phyloP scores from a whole-genome alignment of 1,140 invertebrate genomes.

The Teleopsis dalmanni region DNA sequence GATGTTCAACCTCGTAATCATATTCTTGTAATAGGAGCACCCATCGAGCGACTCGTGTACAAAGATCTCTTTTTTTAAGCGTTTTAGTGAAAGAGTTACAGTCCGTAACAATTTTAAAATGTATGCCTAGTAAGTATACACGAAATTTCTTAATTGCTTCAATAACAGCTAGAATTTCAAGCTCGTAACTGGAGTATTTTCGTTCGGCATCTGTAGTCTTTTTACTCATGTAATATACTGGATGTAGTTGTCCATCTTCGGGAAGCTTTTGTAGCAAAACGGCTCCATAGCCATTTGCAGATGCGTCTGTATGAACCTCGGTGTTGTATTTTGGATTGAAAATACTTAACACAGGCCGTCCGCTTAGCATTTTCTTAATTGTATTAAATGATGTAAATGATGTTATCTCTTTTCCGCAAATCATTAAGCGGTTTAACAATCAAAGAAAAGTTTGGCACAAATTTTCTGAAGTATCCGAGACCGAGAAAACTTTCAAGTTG shows the following conservation, averaged over 20 bases:
- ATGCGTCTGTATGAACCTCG: conserved; percentile 25
- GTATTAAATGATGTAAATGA: conserved; percentile 25
- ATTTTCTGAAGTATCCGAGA: conserved; percentile 34
- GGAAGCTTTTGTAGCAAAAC: conserved; percentile 2
- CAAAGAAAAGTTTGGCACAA: conserved; percentile 23
- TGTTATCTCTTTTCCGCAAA: conserved; percentile 14
- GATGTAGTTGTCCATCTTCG: conserved; percentile 16
- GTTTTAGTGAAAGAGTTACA: conserved; percentile 14
- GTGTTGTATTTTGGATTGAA: conserved; percentile 18
- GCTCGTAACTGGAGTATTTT: conserved; percentile 25
- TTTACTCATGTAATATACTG: conserved; percentile 34
- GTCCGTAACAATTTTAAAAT: conserved; percentile 24
- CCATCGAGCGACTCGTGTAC: conserved; percentile 20
- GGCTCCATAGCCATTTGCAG: conserved; percentile 14
- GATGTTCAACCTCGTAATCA: conserved; percentile 22
- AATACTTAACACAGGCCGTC: conserved; percentile 26
- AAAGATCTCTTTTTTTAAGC: conserved; percentile 6
- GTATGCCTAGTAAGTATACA: conserved; percentile 20
- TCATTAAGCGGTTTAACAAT: conserved; percentile 24
- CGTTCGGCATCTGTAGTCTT: conserved; percentile 22
- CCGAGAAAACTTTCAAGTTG: conserved; percentile 28
- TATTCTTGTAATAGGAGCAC: conserved; percentile 28
- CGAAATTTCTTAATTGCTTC: conserved; percentile 20
- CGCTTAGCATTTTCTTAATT: conserved; percentile 21
- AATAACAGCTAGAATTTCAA: conserved; percentile 24